Evolutionary conservation across 2,797 vertebrate genomes (phyloP).

Genomic region (Pteronotus mesoamericanus): DNA sequence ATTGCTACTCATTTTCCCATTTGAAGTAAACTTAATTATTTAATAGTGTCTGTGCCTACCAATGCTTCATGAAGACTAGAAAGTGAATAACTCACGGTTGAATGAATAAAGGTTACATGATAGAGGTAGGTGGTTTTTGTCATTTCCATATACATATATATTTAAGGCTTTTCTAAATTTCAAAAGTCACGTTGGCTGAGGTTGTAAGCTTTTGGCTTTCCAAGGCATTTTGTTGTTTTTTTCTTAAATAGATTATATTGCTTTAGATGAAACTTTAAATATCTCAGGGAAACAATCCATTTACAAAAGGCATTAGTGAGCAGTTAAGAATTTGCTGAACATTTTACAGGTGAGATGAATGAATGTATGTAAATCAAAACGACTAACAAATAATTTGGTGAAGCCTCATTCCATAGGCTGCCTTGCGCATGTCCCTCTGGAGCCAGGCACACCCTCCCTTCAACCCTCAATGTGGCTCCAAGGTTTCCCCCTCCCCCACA

Average conservation of each 20-base stretch:
- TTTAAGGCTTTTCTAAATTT: neutral
- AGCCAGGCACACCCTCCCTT: neutral
- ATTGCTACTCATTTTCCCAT: neutral
- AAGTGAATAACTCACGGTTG: neutral
- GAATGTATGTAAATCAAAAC: neutral
- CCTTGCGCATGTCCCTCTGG: neutral
- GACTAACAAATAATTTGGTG: neutral
- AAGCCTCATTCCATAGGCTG: neutral
- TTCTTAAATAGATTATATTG: neutral
- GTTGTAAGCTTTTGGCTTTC: neutral
- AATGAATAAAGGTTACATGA: neutral
- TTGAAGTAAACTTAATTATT: slow-evolving; percentile 9
- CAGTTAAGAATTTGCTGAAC: neutral
- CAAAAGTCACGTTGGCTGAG: neutral
- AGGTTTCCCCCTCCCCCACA: neutral
- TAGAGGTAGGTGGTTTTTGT: neutral
- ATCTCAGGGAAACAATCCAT: neutral
- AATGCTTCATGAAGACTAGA: neutral
- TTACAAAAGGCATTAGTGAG: neutral
- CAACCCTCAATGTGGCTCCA: neutral
- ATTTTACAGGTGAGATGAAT: neutral
- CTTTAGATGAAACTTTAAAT: neutral
- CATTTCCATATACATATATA: neutral
- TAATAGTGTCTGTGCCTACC: neutral
- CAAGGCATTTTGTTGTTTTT: neutral